A percentile compares a stretch with the other conserved stretches of the same genome.
phyloP scores from a whole-genome alignment of 2,888 invertebrate genomes.

The Pasiphila rectangulata region DNA sequence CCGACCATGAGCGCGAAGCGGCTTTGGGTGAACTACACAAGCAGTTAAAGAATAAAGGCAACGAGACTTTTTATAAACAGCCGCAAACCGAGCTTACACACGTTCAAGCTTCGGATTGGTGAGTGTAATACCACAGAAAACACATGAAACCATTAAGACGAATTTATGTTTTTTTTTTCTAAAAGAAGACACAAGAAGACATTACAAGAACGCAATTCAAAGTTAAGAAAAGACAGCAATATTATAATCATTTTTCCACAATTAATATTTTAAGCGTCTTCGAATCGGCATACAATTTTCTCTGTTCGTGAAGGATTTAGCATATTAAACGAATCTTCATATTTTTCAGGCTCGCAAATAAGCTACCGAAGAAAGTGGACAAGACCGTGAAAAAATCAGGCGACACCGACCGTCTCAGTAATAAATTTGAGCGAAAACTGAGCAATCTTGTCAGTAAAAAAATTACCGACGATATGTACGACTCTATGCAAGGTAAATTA shows the following conservation, averaged over 20 bases:
- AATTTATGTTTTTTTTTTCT: no score
- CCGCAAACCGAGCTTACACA: constrained; percentile 54
- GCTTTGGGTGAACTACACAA: constrained; percentile 48
- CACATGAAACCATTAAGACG: no score
- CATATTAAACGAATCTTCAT: no score
- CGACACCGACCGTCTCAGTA: constrained; percentile 60
- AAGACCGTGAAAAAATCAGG: constrained; percentile 57
- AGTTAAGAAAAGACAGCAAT: no score
- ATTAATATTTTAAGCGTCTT: no score
- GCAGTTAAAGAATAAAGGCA: constrained; percentile 47
- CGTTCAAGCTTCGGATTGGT: constrained; percentile 54
- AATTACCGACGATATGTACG: constrained; percentile 48
- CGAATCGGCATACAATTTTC: no score
- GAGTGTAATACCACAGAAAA: no score
- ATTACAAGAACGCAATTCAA: no score
- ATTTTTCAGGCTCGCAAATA: constrained; percentile 34
- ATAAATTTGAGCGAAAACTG: constrained; percentile 65
- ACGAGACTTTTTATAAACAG: constrained; percentile 55
- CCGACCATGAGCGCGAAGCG: constrained; percentile 45
- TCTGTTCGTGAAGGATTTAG: no score
- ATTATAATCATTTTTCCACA: no score
- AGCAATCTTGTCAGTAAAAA: constrained; percentile 43
- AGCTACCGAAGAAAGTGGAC: constrained; percentile 50
- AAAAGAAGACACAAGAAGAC: no score
- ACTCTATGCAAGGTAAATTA: constrained; percentile 61